Percentiles rank a stretch among this genome's conserved stretches.
phyloP scores from a whole-genome alignment of 2,797 vertebrate species.

The Galago senegalensis region DNA sequence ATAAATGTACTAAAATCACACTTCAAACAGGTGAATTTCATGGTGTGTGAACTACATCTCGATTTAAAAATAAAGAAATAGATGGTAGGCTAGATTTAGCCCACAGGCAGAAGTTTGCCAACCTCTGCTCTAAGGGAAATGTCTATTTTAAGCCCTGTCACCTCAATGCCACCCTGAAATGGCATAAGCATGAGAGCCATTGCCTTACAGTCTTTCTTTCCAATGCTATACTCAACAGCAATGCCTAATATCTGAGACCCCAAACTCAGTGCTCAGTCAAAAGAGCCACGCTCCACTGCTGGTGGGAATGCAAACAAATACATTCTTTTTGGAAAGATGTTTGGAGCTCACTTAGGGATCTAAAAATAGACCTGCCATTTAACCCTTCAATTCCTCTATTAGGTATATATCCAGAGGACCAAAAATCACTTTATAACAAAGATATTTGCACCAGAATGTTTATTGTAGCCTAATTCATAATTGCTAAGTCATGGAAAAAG shows the following conservation, averaged over 20 bases:
- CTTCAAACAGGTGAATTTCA: not conserved
- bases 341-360: too few species aligned
- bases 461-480: too few species aligned
- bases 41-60: not conserved
- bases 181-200: not conserved
- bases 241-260: not conserved
- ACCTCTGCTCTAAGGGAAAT: not conserved
- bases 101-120: not conserved
- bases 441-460: too few species aligned
- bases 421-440: too few species aligned
- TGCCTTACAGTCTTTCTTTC: not conserved
- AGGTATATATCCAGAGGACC: too few species aligned
- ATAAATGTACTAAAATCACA: conserved; percentile 8
- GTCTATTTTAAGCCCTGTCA: not conserved
- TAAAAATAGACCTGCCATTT: too few species aligned
- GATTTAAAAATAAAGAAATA: conserved; percentile 32
- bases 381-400: too few species aligned
- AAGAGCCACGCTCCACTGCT: not conserved
- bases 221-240: not conserved
- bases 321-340: too few species aligned
- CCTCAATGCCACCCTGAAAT: not conserved
- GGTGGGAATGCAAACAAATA: too few species aligned
- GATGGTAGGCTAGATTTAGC: not conserved
- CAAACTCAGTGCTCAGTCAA: not conserved
- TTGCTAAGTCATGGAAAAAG: too few species aligned